Evolutionary conservation across 2,113 vertebrate genomes (phyloP).

Genomic region (Leptobrachium leishanense): DNA sequence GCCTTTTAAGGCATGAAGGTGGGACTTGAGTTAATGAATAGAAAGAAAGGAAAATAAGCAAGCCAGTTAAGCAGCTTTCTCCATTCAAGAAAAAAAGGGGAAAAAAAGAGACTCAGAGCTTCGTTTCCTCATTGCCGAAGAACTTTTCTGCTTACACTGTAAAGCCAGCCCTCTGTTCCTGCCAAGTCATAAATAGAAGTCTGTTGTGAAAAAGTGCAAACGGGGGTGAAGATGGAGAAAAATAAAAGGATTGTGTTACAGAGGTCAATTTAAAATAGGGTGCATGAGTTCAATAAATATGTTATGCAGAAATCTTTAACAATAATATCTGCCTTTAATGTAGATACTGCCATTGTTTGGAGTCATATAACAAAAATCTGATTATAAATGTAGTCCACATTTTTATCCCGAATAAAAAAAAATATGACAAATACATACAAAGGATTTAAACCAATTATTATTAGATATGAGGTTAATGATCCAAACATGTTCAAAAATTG

Average conservation of each 20-base stretch:
- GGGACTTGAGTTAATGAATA: slow-evolving; percentile 68
- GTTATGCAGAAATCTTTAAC: background rate
- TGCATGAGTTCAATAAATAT: background rate
- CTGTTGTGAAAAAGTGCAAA: slow-evolving; percentile 30
- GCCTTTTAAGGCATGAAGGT: slow-evolving; percentile 69
- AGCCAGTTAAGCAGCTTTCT: slow-evolving; percentile 66
- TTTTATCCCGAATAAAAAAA: no score
- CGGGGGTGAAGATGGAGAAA: background rate
- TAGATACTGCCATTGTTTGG: background rate
- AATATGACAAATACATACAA: no score
- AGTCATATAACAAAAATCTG: background rate
- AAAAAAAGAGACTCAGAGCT: slow-evolving; percentile 47
- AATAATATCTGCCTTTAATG: background rate
- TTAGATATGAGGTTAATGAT: no score
- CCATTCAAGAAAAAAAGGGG: slow-evolving; percentile 66
- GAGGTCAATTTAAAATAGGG: slow-evolving; percentile 5
- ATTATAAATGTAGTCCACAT: no score
- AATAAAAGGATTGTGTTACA: slow-evolving; percentile 27
- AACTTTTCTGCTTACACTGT: slow-evolving; percentile 64
- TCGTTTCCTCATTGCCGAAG: slow-evolving; percentile 67
- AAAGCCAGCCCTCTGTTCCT: slow-evolving; percentile 24
- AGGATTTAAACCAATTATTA: no score
- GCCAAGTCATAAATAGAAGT: slow-evolving; percentile 30
- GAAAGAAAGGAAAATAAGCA: slow-evolving; percentile 67
- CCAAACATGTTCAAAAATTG: no score